phyloP scores from a whole-genome alignment of 1,140 invertebrate species.

The Archegozetes longisetosus region DNA sequence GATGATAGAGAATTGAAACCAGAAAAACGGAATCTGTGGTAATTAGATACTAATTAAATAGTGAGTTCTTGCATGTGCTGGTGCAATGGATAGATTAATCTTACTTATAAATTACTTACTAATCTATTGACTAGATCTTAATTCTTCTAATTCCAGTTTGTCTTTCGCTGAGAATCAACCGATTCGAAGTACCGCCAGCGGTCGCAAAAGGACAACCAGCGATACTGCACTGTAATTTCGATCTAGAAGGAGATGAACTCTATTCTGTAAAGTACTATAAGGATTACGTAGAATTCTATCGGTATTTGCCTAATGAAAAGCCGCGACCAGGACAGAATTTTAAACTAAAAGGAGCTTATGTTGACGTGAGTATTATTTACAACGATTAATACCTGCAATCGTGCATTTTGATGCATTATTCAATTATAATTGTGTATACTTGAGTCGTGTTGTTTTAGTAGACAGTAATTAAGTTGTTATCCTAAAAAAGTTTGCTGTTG shows the following conservation, averaged over 20 bases:
- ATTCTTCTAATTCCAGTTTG: neutral
- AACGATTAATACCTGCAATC: neutral
- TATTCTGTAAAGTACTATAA: conserved; percentile 26
- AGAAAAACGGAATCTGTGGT: neutral
- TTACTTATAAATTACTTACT: neutral
- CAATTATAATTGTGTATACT: too few relatives aligned
- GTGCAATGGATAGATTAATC: neutral
- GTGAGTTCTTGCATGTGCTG: neutral
- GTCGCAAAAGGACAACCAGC: conserved; percentile 20
- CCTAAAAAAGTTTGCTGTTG: neutral
- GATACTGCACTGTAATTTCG: conserved; percentile 21
- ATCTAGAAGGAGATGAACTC: conserved; percentile 22
- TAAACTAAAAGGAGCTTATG: conserved; percentile 20
- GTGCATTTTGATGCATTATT: too few relatives aligned
- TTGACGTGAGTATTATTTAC: conserved; percentile 22
- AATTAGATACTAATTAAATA: neutral
- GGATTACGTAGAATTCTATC: conserved; percentile 24
- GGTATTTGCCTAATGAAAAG: conserved; percentile 21
- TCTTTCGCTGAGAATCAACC: conserved; percentile 12
- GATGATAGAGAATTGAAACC: neutral
- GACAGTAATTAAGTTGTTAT: too few relatives aligned
- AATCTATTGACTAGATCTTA: neutral
- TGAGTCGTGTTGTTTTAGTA: too few relatives aligned
- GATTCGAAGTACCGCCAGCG: conserved; percentile 21
- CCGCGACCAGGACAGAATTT: conserved; percentile 20